phyloP scores from a whole-genome alignment of 2,888 invertebrate genomes.

The Polyommatus icarus region DNA sequence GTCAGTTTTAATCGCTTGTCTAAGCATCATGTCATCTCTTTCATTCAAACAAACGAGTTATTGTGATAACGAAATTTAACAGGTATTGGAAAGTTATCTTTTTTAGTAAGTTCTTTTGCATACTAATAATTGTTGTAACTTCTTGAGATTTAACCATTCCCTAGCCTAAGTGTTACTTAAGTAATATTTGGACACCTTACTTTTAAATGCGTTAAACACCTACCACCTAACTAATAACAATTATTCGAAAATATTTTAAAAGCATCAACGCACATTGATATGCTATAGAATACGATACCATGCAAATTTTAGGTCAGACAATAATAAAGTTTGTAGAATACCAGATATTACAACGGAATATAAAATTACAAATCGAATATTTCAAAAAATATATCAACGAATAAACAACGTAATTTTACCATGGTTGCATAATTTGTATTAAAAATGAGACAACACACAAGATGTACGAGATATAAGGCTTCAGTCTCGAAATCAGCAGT shows the following conservation, averaged over 20 bases:
- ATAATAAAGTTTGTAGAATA: constrained; percentile 7
- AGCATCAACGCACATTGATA: constrained; percentile 22
- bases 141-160: background rate
- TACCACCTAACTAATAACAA: constrained; percentile 42
- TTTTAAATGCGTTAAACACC: constrained; percentile 38
- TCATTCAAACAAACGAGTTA: no score
- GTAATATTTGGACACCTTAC: constrained; percentile 3
- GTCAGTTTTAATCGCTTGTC: no score
- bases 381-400: background rate
- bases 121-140: background rate
- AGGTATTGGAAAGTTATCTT: background rate
- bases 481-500: no score
- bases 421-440: background rate
- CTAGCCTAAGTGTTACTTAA: background rate
- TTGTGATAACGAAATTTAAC: no score
- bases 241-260: constrained; percentile 40
- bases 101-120: background rate
- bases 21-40: no score
- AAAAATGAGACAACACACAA: background rate
- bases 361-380: background rate
- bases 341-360: background rate
- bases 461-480: background rate
- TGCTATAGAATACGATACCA: constrained; percentile 13
- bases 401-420: background rate
- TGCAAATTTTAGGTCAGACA: background rate